Conservation (phyloP, 2,888 invertebrate genomes). For the Pristionchus maxplancki region DNA sequence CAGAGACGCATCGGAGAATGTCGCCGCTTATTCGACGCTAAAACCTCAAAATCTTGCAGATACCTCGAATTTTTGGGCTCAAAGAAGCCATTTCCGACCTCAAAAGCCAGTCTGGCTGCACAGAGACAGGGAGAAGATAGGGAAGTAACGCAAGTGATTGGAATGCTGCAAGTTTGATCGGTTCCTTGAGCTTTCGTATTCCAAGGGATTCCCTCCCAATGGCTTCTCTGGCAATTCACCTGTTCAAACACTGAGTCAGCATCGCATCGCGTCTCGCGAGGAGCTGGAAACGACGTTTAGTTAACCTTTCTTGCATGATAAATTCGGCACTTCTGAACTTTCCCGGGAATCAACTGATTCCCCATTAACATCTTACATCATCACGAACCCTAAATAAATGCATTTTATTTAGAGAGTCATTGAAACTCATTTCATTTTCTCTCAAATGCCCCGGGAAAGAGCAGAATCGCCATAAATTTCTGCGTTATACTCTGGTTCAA, state of each 20-base stretch:
- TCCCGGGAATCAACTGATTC: too few relatives aligned
- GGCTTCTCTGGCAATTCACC: neutral
- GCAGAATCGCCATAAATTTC: too few relatives aligned
- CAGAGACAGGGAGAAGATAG: neutral
- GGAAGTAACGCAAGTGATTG: neutral
- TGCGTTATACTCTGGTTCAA: too few relatives aligned
- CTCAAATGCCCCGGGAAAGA: too few relatives aligned
- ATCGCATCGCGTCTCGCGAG: conserved; percentile 4
- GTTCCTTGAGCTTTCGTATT: neutral
- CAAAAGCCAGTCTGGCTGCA: neutral
- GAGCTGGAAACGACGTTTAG: neutral
- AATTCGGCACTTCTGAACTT: too few relatives aligned
- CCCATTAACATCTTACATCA: too few relatives aligned
- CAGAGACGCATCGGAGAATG: neutral
- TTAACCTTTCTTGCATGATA: neutral
- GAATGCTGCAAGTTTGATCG: neutral
- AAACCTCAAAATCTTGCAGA: neutral
- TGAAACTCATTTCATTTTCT: too few relatives aligned
- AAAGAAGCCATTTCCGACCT: neutral
- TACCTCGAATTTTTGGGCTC: neutral
- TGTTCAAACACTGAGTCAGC: conserved; percentile 37
- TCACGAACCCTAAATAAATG: too few relatives aligned
- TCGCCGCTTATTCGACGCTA: neutral
- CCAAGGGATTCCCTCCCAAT: neutral
- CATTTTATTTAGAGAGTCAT: too few relatives aligned